phyloP scores from a whole-genome alignment of 1,140 invertebrate species.

The Hypsibius dujardini region DNA sequence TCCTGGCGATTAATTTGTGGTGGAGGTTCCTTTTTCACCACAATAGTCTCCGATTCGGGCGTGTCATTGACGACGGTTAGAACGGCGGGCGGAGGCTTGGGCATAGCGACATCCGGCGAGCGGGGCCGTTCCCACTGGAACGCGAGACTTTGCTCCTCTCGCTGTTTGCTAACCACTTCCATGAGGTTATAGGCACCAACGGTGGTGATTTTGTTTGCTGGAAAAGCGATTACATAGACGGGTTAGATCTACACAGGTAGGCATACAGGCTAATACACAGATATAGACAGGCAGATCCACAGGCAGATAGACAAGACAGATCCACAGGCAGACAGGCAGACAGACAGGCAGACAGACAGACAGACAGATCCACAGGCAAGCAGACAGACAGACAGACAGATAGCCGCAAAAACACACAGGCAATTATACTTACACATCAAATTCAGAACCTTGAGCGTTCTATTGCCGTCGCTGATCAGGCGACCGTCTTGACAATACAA shows the following conservation, averaged over 20 bases:
- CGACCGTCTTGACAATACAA: background rate
- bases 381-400: no score
- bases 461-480: background rate
- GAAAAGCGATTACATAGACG: no score
- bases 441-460: background rate
- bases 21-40: background rate
- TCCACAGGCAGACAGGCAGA: no score
- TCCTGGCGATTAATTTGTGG: no score
- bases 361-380: no score
- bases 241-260: no score
- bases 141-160: background rate
- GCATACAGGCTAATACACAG: no score
- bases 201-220: background rate
- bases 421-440: conserved; percentile 10
- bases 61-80: background rate
- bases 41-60: conserved; percentile 2
- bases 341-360: no score
- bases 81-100: background rate
- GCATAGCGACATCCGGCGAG: background rate
- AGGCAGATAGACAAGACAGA: no score
- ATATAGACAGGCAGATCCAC: no score
- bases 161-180: conserved; percentile 3
- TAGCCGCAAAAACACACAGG: no score
- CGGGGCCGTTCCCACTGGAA: background rate
- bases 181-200: background rate